Evolutionary conservation across 2,113 vertebrate genomes (phyloP), one percentile per base, ranked within the genome.

Genomic region (Halichoeres trimaculatus): DNA sequence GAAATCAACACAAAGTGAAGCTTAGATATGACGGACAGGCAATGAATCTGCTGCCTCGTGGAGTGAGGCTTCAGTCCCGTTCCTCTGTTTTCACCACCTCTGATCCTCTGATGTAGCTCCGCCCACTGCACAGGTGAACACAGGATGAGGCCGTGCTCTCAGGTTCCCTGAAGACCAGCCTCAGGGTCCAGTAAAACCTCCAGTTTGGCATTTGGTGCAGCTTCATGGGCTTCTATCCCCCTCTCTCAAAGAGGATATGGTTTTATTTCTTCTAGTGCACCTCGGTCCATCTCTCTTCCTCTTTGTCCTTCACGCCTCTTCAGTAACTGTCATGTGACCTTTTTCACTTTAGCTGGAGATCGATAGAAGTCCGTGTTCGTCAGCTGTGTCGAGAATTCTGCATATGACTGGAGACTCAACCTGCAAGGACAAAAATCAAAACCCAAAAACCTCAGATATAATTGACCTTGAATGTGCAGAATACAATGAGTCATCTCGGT

Each of bases 361-460:
- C 0, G 97, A 99, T n/a, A 99, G 95, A 69, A 98, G 94, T 83
- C 98, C 98, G 0, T 96, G 90, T 89, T 98, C 97, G 80, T 99
- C 97, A 38, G 98, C 97, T 14, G 97, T 98, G 85, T 99, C 97
- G 80, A 99, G 91, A 83, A 99, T 96, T 89, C 96, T 97, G 91
- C 98, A 99, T 89, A 99, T 99, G 71, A 99, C 96, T 0, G 97
- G 97, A 79, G 97, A 99, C 89, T 99, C 98, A 80, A 99, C 97
- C 98, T 96, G 53, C 66, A 8, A 2, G 38, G 4, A 12, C 9
- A 40, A 40, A 40, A 40, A n/a, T n/a, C n/a, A n/a, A n/a, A n/a
- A n/a, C n/a, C n/a, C n/a, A n/a, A 40, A 40, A 9, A 2, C 30
- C 30, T 4, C 30, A 30, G 30, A 40, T 40, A 12, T 40, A 5